These are phyloP conservation scores for Drosophila rhopaloa DNA, from an alignment of 1,140 invertebrate genomes.

Conservation along the genomic window DNA sequence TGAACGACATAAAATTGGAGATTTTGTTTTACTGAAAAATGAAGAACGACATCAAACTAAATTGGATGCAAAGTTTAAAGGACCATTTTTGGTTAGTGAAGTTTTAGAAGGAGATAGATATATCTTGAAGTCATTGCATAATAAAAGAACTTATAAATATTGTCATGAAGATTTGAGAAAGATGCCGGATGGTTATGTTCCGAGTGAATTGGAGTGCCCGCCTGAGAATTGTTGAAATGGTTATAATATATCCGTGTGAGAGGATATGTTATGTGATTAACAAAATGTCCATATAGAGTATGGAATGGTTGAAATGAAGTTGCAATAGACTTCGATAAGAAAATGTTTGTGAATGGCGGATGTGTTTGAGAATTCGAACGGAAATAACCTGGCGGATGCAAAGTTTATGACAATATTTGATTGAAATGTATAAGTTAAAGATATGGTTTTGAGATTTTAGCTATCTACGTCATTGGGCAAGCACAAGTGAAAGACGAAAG, in stretches of 20 bases:
- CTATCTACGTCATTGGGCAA: no score
- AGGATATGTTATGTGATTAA: no score
- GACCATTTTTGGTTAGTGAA: conserved; percentile 4
- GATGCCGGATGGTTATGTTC: conserved; percentile 5
- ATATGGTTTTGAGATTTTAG: no score
- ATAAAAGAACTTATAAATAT: conserved; percentile 15
- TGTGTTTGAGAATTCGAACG: no score
- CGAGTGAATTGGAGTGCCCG: conserved; percentile 5
- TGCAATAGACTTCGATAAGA: no score
- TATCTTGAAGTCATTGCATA: conserved; percentile 9
- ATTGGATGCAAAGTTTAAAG: conserved; percentile 15
- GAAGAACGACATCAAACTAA: conserved; percentile 18
- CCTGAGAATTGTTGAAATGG: conserved; percentile 7
- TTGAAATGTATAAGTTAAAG: no score
- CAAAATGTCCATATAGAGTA: conserved; percentile 1
- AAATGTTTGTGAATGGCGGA: no score
- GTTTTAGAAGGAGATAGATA: no score
- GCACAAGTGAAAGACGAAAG: no score
- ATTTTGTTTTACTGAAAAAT: conserved; percentile 21
- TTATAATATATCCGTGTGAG: conserved; percentile 11
- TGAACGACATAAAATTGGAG: conserved; percentile 9
- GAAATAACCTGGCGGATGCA: no score
- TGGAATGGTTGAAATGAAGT: conserved; percentile 7
- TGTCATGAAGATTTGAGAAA: conserved; percentile 11
- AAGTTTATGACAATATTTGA: no score